Conservation (phyloP, 2,888 invertebrate genomes). For the Phaedon cochleariae region DNA sequence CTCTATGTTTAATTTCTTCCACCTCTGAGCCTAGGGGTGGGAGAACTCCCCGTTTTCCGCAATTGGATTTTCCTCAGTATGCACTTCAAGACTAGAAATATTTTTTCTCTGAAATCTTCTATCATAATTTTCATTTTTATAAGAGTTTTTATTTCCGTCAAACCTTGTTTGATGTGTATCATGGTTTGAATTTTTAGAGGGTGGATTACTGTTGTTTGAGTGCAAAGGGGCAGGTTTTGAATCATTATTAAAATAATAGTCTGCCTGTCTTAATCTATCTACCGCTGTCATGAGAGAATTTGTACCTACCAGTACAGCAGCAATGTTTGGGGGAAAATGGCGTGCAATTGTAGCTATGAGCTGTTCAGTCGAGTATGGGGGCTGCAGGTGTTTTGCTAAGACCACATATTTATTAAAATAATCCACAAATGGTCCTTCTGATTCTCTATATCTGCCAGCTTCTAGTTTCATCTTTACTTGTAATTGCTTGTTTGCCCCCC, state of each 20-base stretch:
- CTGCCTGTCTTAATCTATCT: constrained; percentile 1
- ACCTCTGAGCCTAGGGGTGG: background rate
- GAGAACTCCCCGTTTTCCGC: constrained; percentile 4
- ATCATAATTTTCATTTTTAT: background rate
- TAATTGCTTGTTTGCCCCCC: background rate
- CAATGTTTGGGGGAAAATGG: constrained; percentile 1
- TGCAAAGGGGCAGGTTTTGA: too few relatives aligned
- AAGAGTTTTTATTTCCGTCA: background rate
- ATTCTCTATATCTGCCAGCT: background rate
- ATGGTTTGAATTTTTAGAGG: too few relatives aligned
- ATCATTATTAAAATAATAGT: constrained; percentile 1
- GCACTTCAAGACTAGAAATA: background rate
- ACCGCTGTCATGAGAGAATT: background rate
- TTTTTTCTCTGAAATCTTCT: background rate
- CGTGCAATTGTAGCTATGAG: constrained; percentile 12
- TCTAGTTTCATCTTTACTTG: background rate
- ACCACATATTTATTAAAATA: constrained; percentile 19
- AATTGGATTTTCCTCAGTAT: background rate
- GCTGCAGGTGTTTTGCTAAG: constrained; percentile 3
- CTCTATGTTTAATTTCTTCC: background rate
- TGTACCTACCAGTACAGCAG: background rate
- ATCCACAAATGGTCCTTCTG: background rate
- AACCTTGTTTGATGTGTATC: background rate
- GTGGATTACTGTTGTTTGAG: too few relatives aligned
- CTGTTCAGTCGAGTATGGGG: background rate